Conservation (phyloP, 2,797 vertebrate species). For the Halcyon chelicuti region DNA sequence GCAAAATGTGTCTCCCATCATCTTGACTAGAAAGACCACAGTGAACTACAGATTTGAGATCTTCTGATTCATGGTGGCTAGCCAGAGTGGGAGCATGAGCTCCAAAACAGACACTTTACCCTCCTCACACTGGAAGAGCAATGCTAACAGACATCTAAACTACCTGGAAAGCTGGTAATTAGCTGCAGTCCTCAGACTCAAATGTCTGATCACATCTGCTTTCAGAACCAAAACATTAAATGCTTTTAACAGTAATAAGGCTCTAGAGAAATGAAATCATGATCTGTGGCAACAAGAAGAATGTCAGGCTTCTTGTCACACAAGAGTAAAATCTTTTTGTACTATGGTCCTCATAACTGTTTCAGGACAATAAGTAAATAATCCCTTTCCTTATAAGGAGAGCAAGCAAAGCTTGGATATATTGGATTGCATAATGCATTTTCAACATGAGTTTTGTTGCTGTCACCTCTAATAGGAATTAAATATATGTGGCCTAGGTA, state of each 20-base stretch:
- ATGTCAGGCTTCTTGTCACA: neutral
- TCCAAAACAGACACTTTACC: neutral
- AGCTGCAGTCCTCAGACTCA: neutral
- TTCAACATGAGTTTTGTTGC: slow-evolving; percentile 41
- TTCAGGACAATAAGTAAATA: neutral
- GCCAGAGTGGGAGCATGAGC: neutral
- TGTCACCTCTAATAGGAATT: slow-evolving; percentile 24
- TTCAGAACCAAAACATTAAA: neutral
- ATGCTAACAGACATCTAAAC: neutral
- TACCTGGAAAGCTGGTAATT: neutral
- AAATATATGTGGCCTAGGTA: neutral
- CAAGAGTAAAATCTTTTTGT: neutral
- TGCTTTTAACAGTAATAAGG: neutral
- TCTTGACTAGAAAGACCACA: neutral
- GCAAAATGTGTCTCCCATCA: neutral
- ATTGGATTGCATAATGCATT: neutral
- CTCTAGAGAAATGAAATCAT: neutral
- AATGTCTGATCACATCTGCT: neutral
- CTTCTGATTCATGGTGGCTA: neutral
- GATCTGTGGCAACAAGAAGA: neutral
- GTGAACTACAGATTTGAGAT: neutral
- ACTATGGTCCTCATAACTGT: neutral
- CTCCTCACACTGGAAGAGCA: neutral
- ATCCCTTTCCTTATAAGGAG: neutral
- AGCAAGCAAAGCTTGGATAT: neutral